phyloP scores from a whole-genome alignment of 2,113 vertebrate genomes.

The Gavialis gangeticus region DNA sequence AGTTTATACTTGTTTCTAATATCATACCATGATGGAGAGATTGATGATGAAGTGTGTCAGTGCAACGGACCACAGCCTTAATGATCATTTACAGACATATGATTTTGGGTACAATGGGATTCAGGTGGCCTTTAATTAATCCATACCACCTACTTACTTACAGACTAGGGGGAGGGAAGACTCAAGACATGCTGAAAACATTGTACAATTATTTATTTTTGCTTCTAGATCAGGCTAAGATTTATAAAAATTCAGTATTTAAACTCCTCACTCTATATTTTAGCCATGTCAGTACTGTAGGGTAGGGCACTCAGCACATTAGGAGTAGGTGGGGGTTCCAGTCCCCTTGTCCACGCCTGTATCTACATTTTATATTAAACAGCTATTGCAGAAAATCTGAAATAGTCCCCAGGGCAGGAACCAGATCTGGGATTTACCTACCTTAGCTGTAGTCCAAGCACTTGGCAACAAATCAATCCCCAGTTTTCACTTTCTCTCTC shows the following conservation, averaged over 20 bases:
- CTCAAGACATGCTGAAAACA: neutral
- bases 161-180: neutral
- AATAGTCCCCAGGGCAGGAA: too few species aligned
- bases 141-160: neutral
- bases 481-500: too few species aligned
- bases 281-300: neutral
- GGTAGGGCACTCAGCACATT: too few species aligned
- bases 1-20: neutral
- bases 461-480: too few species aligned
- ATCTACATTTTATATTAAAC: too few species aligned
- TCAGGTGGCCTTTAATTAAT: neutral
- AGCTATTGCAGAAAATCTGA: too few species aligned
- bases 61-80: neutral
- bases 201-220: constrained; percentile 3
- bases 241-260: neutral
- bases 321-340: too few species aligned
- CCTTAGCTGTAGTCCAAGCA: too few species aligned
- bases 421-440: too few species aligned
- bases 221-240: neutral
- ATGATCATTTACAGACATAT: neutral
- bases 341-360: too few species aligned
- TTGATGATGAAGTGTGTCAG: neutral
- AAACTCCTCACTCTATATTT: neutral
- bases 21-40: neutral
- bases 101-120: neutral